phyloP scores from a whole-genome alignment of 1,140 invertebrate species.

The Polyergus mexicanus region DNA sequence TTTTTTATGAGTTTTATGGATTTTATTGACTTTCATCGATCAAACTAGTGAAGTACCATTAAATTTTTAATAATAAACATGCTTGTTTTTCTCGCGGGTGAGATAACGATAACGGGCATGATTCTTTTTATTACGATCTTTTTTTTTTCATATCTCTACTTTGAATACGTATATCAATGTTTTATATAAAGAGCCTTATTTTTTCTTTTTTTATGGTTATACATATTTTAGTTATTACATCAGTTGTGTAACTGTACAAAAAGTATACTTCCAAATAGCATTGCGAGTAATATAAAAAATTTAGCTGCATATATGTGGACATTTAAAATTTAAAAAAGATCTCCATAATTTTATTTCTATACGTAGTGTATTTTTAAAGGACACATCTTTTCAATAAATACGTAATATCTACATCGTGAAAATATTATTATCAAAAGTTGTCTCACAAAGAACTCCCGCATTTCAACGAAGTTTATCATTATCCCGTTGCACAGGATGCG shows the following conservation, averaged over 20 bases:
- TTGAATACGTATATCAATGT: conserved; percentile 50
- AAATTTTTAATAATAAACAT: conserved; percentile 47
- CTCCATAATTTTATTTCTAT: neutral
- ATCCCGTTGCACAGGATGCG: neutral
- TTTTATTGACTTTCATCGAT: neutral
- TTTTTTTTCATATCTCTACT: conserved; percentile 23
- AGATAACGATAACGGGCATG: neutral
- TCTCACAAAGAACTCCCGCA: neutral
- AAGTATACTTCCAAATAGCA: neutral
- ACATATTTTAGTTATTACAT: neutral
- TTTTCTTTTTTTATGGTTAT: conserved; percentile 23
- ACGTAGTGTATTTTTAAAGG: neutral
- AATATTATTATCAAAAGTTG: conserved; percentile 26
- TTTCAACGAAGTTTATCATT: conserved; percentile 37
- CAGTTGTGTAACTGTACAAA: neutral
- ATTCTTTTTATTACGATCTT: conserved; percentile 12
- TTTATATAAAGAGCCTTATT: neutral
- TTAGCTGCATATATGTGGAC: neutral
- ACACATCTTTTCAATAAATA: neutral
- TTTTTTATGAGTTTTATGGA: conserved; percentile 11
- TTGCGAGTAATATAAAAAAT: neutral
- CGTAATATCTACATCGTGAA: neutral
- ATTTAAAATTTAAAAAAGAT: neutral
- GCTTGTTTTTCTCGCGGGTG: conserved; percentile 25
- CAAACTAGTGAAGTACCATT: neutral